These are phyloP conservation scores for Sminthurinus aureus DNA, from an alignment of 2,888 invertebrate genomes.

Conservation along the genomic window DNA sequence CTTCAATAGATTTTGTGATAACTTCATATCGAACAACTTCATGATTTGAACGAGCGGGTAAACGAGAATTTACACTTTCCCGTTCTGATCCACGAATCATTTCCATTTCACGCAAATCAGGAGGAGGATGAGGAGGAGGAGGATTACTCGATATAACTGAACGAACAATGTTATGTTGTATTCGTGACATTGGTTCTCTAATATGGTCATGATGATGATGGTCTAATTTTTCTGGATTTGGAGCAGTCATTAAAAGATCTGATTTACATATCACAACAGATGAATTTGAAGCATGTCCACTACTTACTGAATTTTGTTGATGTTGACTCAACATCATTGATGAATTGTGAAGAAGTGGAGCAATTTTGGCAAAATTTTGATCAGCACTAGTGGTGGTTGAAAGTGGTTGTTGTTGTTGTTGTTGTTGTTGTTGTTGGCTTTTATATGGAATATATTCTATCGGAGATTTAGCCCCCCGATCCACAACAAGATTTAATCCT, in stretches of 20 bases:
- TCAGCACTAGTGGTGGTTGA: conserved; percentile 53
- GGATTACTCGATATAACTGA: conserved; percentile 28
- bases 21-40: conserved; percentile 51
- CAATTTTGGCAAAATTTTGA: conserved; percentile 58
- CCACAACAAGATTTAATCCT: conserved; percentile 56
- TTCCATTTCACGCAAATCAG: conserved; percentile 24
- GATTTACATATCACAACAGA: conserved; percentile 47
- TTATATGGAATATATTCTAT: conserved; percentile 39
- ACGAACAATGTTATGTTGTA: conserved; percentile 23
- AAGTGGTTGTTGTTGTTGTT: conserved; percentile 37
- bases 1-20: conserved; percentile 45
- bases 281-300: conserved; percentile 25
- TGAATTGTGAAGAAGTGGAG: conserved; percentile 54
- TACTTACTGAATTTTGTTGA: conserved; percentile 30
- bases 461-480: conserved; percentile 57
- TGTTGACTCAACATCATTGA: conserved; percentile 44
- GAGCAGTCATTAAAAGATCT: conserved; percentile 50
- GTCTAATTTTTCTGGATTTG: conserved; percentile 46
- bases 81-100: background rate
- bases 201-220: conserved; percentile 43
- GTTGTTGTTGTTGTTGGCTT: conserved; percentile 2
- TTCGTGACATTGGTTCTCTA: conserved; percentile 15
- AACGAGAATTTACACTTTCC: conserved; percentile 2
- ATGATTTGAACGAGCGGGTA: conserved; percentile 40
- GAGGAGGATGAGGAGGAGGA: too few relatives aligned